Evolutionary conservation across 2,113 vertebrate genomes (phyloP), one percentile per base, ranked within the genome.

Genomic region (Nanorana parkeri): DNA sequence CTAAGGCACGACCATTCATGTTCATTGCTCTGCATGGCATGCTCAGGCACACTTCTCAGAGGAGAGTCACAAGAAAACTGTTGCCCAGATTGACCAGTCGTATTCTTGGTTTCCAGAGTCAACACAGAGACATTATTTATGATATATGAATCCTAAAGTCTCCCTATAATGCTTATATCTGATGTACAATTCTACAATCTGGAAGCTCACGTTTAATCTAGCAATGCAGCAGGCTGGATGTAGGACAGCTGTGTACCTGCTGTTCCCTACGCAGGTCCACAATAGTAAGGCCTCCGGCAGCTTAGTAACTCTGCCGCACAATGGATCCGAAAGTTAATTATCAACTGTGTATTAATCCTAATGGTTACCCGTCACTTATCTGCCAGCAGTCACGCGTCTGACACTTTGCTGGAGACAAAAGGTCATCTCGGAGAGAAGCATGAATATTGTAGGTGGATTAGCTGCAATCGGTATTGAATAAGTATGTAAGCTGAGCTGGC

Each of bases 281-380:
- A 47, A 47, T 47, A 24, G 21, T 23, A 6, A 17, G 68, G 54
- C 71, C 29, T 36, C 28, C 21, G 54, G 29, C 52, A 6, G 20
- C 28, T 20, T 32, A 56, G 32, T 19, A 4, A 3, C 20, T n/a
- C 52, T 29, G 68, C 23, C 3, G 56, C 69, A 73, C 52, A 73
- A 60, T 74, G 29, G 28, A 21, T 28, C 7, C 5, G 41, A 24
- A 15, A 21, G 71, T 74, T 74, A 74, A 74, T 74, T 20, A 36
- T 74, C 54, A 58, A 74, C 71, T 17, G 1, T 17, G 20, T 58
- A 60, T 58, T 56, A 56, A 54, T 7, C 32, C 13, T 56, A 32
- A 73, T 60, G 54, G 71, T 58, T 20, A 28, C 15, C 55, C 2
- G 54, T 28, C 13, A 29, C 54, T 74, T 74, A 74, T 74, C 71